A percentile compares a stretch with the other conserved stretches of the same genome.
phyloP scores from a whole-genome alignment of 1,140 invertebrate species.

The Drosophila bifasciata region DNA sequence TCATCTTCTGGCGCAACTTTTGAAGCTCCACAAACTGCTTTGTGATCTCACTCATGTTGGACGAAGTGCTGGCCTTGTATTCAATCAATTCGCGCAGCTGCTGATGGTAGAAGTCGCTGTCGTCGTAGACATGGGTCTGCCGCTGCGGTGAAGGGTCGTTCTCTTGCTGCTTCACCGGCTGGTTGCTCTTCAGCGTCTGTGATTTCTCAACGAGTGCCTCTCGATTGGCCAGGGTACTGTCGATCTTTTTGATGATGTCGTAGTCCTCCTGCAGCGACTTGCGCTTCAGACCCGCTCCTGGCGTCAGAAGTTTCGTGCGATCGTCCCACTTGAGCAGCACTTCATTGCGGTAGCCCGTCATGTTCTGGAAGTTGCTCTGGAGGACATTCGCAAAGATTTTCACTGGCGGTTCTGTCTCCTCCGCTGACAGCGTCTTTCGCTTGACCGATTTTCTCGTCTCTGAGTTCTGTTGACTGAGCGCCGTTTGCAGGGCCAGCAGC shows the following conservation, averaged over 20 bases:
- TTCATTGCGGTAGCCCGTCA: slow-evolving; percentile 89
- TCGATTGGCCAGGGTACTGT: slow-evolving; percentile 92
- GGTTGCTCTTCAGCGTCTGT: slow-evolving; percentile 91
- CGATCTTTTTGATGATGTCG: slow-evolving; percentile 93
- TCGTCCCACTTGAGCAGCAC: slow-evolving; percentile 97
- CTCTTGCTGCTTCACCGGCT: slow-evolving; percentile 83
- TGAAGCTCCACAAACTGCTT: slow-evolving; percentile 96
- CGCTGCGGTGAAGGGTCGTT: slow-evolving; percentile 77
- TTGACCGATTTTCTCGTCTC: slow-evolving; percentile 77
- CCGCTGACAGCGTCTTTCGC: slow-evolving; percentile 77
- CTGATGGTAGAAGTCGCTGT: slow-evolving; percentile 98
- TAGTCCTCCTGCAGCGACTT: slow-evolving; percentile 89
- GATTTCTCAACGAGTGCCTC: slow-evolving; percentile 91
- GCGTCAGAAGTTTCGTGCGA: slow-evolving; percentile 90
- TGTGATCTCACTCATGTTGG: slow-evolving; percentile 92
- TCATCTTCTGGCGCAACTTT: slow-evolving; percentile 94
- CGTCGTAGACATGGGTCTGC: slow-evolving; percentile 94
- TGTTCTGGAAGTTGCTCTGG: slow-evolving; percentile 87
- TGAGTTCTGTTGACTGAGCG: slow-evolving; percentile 63
- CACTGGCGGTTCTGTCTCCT: slow-evolving; percentile 65
- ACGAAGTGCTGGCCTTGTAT: slow-evolving; percentile 92
- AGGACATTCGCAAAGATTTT: slow-evolving; percentile 88
- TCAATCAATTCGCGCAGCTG: slow-evolving; percentile 96
- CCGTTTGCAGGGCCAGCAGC: slow-evolving; percentile 86
- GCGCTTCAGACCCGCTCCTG: slow-evolving; percentile 87